phyloP scores from a whole-genome alignment of 2,113 vertebrate genomes.

The Dendrocopos noguchii region DNA sequence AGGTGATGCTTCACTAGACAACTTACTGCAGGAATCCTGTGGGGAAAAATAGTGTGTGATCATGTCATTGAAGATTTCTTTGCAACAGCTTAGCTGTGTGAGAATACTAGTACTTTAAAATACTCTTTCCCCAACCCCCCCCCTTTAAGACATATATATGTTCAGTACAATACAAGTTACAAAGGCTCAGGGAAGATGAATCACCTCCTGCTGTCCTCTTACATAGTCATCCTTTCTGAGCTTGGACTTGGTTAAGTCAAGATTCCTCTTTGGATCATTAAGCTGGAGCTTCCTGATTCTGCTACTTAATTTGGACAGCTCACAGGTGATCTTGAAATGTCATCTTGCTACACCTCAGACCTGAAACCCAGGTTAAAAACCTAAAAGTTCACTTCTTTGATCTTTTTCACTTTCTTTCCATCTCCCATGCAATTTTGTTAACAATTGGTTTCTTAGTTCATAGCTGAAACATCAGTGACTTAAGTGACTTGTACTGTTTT shows the following conservation, averaged over 20 bases:
- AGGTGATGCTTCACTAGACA: neutral
- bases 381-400: neutral
- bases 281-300: neutral
- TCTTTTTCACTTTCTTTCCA: neutral
- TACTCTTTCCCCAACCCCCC: neutral
- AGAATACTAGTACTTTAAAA: neutral
- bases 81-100: neutral
- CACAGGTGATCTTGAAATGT: neutral
- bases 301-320: neutral
- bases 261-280: neutral
- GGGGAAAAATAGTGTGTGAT: neutral
- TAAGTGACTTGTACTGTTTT: neutral
- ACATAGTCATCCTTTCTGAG: neutral
- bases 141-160: neutral
- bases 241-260: neutral
- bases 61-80: neutral
- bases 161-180: neutral
- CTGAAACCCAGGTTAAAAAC: neutral
- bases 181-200: neutral
- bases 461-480: neutral
- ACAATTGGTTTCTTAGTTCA: neutral
- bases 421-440: neutral
- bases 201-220: neutral
- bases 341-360: neutral
- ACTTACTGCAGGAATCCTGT: neutral